Conservation (phyloP, 2,113 vertebrate species). For the Xiphophorus hellerii region DNA sequence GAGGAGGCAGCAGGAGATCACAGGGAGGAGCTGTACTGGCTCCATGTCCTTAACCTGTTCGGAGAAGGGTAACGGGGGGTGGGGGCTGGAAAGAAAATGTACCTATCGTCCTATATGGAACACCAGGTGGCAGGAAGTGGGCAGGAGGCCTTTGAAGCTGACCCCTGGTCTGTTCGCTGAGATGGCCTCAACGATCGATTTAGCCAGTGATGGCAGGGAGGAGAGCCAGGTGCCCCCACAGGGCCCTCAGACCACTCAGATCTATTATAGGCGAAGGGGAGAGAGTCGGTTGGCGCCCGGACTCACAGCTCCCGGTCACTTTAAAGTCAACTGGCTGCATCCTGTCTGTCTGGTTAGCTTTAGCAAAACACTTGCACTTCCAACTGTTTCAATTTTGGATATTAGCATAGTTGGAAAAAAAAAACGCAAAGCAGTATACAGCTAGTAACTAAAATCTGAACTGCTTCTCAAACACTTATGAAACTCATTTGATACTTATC, state of each 20-base stretch:
- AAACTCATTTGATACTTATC: neutral
- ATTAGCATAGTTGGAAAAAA: slow-evolving; percentile 1
- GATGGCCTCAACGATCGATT: slow-evolving; percentile 70
- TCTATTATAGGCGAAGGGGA: slow-evolving; percentile 49
- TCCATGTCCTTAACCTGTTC: slow-evolving; percentile 67
- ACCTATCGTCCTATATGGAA: slow-evolving; percentile 56
- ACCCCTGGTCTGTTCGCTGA: slow-evolving; percentile 70
- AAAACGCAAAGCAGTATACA: neutral
- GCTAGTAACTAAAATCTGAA: no score
- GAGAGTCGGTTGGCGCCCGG: slow-evolving; percentile 35
- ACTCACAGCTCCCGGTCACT: slow-evolving; percentile 42
- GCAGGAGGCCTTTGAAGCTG: slow-evolving; percentile 78
- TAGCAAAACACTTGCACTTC: slow-evolving; percentile 23
- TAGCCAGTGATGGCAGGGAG: slow-evolving; percentile 66
- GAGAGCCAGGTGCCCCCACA: slow-evolving; percentile 73
- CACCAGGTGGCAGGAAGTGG: slow-evolving; percentile 75
- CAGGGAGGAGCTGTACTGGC: slow-evolving; percentile 55
- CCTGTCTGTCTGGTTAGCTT: slow-evolving; percentile 41
- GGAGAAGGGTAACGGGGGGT: slow-evolving; percentile 45
- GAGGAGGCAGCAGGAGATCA: slow-evolving; percentile 61
- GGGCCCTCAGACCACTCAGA: slow-evolving; percentile 51
- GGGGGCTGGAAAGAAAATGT: slow-evolving; percentile 42
- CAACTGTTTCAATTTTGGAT: slow-evolving; percentile 23
- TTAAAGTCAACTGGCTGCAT: slow-evolving; percentile 57
- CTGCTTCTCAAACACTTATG: no score